Conservation (phyloP, 2,113 vertebrate species). For the Condylura cristata region DNA sequence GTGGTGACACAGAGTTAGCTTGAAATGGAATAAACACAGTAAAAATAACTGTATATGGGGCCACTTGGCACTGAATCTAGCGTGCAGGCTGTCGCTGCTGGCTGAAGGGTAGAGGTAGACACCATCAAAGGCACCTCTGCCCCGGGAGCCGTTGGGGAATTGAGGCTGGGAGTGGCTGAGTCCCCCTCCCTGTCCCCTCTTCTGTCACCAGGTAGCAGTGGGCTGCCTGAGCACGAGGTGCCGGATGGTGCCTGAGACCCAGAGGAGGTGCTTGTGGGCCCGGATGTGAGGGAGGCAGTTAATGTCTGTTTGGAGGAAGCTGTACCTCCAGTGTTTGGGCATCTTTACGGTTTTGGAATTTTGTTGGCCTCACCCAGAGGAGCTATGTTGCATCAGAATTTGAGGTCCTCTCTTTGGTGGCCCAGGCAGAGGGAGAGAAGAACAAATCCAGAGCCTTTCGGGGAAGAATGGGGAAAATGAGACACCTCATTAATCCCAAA, state of each 20-base stretch:
- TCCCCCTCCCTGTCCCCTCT: not conserved
- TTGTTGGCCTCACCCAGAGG: conserved; percentile 68
- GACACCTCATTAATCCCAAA: not conserved
- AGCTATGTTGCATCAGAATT: conserved; percentile 60
- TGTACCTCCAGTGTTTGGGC: conserved; percentile 61
- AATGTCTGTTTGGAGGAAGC: conserved; percentile 74
- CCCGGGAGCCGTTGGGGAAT: not conserved
- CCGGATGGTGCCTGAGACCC: conserved; percentile 49
- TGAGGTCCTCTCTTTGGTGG: conserved; percentile 55
- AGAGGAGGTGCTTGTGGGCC: conserved; percentile 40
- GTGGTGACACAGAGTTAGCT: conserved; percentile 75
- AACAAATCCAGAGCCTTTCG: not conserved
- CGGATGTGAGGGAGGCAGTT: not conserved
- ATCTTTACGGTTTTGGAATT: conserved; percentile 69
- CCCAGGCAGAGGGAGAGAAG: conserved; percentile 13
- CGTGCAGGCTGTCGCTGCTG: not conserved
- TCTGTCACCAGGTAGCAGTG: not conserved
- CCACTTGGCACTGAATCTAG: conserved; percentile 55
- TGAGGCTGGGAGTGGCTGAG: not conserved
- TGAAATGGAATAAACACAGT: conserved; percentile 72
- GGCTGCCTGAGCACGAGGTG: conserved; percentile 35
- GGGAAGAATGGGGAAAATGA: not conserved
- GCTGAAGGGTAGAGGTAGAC: not conserved
- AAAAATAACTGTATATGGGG: conserved; percentile 74
- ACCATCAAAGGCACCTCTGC: conserved; percentile 50